These are phyloP conservation scores for Rugalucina vietnamica DNA, from an alignment of 2,888 invertebrate species.

Conservation along the genomic window DNA sequence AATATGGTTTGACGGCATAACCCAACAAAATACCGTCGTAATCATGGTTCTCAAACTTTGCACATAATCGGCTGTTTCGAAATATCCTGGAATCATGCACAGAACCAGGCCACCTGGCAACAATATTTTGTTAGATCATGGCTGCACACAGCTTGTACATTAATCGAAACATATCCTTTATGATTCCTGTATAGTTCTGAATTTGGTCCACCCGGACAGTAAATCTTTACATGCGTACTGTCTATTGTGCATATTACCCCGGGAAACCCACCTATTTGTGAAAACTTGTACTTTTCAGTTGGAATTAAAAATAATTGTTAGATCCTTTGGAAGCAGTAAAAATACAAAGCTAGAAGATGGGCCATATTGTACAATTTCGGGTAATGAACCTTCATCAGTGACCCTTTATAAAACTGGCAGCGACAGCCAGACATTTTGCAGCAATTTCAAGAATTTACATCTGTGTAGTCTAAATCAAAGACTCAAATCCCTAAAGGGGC, in stretches of 20 bases:
- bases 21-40: neutral
- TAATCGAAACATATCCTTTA: neutral
- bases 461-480: no score
- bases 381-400: no score
- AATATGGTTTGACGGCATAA: neutral
- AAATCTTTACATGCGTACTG: neutral
- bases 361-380: no score
- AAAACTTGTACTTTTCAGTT: neutral
- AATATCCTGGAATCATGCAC: constrained; percentile 32
- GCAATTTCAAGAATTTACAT: no score
- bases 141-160: neutral
- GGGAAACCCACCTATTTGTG: neutral
- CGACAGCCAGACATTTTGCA: no score
- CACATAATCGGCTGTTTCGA: neutral
- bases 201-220: neutral
- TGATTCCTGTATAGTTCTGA: neutral
- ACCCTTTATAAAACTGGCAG: no score
- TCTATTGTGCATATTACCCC: neutral
- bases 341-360: no score
- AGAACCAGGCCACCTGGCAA: constrained; percentile 41
- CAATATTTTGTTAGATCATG: constrained; percentile 6
- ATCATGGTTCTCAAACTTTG: constrained; percentile 15
- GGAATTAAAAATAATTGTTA: no score
- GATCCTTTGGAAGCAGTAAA: no score
- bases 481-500: no score